Evolutionary conservation across 2,113 vertebrate species (phyloP).

Genomic region (Cromileptes altivelis): DNA sequence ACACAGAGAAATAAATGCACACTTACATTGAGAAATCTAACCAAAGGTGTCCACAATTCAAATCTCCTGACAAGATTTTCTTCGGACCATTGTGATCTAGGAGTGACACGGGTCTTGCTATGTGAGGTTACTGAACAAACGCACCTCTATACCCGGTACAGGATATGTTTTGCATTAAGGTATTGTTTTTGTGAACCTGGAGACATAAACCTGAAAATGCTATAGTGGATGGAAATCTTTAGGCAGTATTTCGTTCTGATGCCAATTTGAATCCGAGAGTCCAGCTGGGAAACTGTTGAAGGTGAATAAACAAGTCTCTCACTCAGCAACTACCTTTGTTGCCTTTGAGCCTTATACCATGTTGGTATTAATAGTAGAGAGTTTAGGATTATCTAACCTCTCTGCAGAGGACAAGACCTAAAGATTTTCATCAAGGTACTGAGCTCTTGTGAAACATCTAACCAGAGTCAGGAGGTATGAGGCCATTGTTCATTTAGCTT

Average conservation of each 20-base stretch:
- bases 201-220: conserved; percentile 13
- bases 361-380: not conserved
- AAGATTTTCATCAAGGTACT: conserved; percentile 46
- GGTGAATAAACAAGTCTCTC: conserved; percentile 6
- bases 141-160: not conserved
- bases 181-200: not conserved
- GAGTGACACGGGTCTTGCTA: not conserved
- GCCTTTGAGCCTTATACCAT: not conserved
- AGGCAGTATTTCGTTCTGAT: not conserved
- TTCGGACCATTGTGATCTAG: not conserved
- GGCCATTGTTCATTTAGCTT: conserved; percentile 60
- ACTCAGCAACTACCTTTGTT: not conserved
- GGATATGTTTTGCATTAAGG: not conserved
- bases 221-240: not conserved
- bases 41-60: not conserved
- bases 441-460: conserved; percentile 42
- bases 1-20: too few relatives aligned
- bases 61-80: not conserved
- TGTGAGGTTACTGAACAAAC: not conserved
- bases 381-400: conserved; percentile 25
- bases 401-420: not conserved
- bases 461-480: conserved; percentile 60
- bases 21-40: not conserved
- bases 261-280: not conserved
- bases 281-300: conserved; percentile 10